Conservation (phyloP, 1,140 invertebrate genomes). For the Papilio polyxenes region DNA sequence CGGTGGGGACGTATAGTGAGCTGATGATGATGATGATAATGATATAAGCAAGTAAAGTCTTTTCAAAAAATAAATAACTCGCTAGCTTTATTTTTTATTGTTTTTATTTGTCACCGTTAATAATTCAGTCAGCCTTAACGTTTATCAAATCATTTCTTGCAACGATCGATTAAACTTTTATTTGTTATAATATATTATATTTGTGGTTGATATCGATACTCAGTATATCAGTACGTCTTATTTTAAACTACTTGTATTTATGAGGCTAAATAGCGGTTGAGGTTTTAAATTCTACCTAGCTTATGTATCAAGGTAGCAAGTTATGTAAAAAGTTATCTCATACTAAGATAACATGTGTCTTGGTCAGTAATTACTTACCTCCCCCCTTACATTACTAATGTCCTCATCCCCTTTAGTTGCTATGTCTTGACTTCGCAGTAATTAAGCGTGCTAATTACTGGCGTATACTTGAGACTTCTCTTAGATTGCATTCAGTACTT, state of each 20-base stretch:
- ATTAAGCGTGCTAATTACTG: conserved; percentile 7
- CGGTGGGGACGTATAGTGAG: too few relatives aligned
- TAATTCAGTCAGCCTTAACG: too few relatives aligned
- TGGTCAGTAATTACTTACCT: not conserved
- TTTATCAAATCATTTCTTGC: not conserved
- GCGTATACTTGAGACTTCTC: not conserved
- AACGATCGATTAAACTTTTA: not conserved
- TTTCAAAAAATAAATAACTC: too few relatives aligned
- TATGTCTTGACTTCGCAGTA: conserved; percentile 10
- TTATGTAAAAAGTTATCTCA: too few relatives aligned
- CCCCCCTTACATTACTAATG: not conserved
- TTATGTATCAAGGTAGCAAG: not conserved
- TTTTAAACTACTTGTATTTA: not conserved
- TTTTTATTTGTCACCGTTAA: too few relatives aligned
- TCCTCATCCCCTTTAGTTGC: conserved; percentile 7
- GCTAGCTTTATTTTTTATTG: too few relatives aligned
- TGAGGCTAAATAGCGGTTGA: not conserved
- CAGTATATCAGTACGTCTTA: not conserved
- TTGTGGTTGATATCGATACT: not conserved
- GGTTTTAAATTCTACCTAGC: not conserved
- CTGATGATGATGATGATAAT: too few relatives aligned
- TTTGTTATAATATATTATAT: not conserved
- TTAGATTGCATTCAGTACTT: not conserved
- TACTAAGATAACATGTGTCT: not conserved
- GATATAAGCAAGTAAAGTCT: not conserved